A percentile compares a stretch with the other conserved stretches of the same genome.
These are phyloP conservation scores for Helicolenus hilgendorfi DNA, from an alignment of 2,797 vertebrate genomes.

Conservation along the genomic window DNA sequence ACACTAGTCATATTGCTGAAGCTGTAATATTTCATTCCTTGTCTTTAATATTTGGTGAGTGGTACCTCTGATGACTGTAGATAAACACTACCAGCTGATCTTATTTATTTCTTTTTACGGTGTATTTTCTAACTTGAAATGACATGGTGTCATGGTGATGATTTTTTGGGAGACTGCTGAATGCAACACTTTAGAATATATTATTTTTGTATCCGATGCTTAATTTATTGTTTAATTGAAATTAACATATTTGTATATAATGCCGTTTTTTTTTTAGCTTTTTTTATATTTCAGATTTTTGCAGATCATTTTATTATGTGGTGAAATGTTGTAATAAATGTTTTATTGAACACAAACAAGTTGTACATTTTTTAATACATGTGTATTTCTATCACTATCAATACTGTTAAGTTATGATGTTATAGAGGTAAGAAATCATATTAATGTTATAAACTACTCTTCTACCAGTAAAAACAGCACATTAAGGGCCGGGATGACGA, in stretches of 20 bases:
- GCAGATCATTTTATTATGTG: background rate
- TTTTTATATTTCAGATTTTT: slow-evolving; percentile 47
- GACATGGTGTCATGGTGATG: background rate
- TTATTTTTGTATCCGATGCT: slow-evolving; percentile 71
- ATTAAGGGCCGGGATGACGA: background rate
- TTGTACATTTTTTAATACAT: background rate
- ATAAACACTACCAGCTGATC: slow-evolving; percentile 41
- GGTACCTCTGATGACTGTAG: slow-evolving; percentile 62
- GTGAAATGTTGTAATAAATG: slow-evolving; percentile 29
- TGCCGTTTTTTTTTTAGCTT: background rate
- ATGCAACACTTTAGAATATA: slow-evolving; percentile 16
- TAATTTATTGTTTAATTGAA: slow-evolving; percentile 75
- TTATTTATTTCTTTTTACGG: slow-evolving; percentile 47
- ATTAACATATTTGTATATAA: slow-evolving; percentile 60
- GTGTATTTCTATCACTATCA: background rate
- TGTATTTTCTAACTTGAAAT: slow-evolving; percentile 32
- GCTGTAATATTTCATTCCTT: background rate
- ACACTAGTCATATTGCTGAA: background rate
- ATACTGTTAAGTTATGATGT: background rate
- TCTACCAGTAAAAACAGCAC: background rate
- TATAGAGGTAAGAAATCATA: background rate
- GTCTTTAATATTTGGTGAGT: slow-evolving; percentile 24
- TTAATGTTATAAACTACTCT: background rate
- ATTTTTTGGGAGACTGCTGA: slow-evolving; percentile 35
- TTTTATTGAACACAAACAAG: background rate